Evolutionary conservation across 2,888 invertebrate species (phyloP).

Genomic region (Altica lythri): DNA sequence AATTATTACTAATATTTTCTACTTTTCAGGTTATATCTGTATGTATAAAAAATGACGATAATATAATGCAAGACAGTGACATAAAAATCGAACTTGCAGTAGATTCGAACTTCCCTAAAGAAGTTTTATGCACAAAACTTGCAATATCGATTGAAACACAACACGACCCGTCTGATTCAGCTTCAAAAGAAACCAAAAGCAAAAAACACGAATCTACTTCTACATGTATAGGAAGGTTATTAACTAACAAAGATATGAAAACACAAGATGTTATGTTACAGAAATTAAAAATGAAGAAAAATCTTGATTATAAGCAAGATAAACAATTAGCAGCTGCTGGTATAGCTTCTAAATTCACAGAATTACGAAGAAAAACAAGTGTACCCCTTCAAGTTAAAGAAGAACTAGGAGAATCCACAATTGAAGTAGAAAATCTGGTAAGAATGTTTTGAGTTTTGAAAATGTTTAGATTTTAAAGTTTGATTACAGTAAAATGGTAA

Average conservation of each 20-base stretch:
- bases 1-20: too few species aligned
- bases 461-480: background rate
- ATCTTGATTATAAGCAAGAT: constrained; percentile 81
- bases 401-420: constrained; percentile 47
- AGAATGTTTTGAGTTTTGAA: constrained; percentile 28
- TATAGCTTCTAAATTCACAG: constrained; percentile 68
- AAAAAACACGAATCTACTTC: constrained; percentile 43
- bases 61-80: constrained; percentile 64
- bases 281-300: constrained; percentile 69
- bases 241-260: constrained; percentile 63
- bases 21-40: constrained; percentile 56
- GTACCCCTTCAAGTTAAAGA: constrained; percentile 42
- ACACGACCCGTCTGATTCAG: constrained; percentile 32
- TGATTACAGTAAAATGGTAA: background rate
- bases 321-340: constrained; percentile 76
- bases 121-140: constrained; percentile 67
- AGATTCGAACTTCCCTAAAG: constrained; percentile 67
- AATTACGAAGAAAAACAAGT: constrained; percentile 72
- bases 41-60: constrained; percentile 48
- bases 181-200: too few species aligned
- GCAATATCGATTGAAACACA: constrained; percentile 61
- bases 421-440: constrained; percentile 49
- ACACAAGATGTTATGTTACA: constrained; percentile 65
- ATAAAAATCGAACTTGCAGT: constrained; percentile 61
- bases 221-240: constrained; percentile 58